A percentile compares a stretch with the other conserved stretches of the same genome.
phyloP scores from a whole-genome alignment of 2,888 invertebrate genomes.

The Leptothorax acervorum region DNA sequence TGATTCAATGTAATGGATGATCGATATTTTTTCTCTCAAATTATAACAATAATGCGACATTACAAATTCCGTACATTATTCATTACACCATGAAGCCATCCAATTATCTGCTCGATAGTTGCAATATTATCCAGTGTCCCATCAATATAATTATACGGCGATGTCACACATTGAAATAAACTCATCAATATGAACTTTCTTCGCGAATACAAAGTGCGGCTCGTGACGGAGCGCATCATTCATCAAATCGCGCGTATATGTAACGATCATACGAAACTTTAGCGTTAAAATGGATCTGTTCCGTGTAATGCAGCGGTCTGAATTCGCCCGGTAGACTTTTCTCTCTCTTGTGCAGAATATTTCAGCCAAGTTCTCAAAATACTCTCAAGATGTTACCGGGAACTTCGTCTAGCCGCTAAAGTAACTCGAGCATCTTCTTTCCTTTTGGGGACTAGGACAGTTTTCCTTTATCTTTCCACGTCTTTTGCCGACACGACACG shows the following conservation, averaged over 20 bases:
- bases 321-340: conserved; percentile 9
- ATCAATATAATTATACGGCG: conserved; percentile 42
- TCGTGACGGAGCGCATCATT: background rate
- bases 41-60: conserved; percentile 20
- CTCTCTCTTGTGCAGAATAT: conserved; percentile 12
- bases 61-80: conserved; percentile 32
- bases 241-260: background rate
- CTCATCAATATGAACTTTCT: conserved; percentile 28
- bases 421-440: conserved; percentile 41
- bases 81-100: conserved; percentile 34
- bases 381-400: conserved; percentile 34
- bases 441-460: background rate
- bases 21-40: conserved; percentile 27
- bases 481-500: conserved; percentile 54
- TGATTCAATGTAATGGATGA: background rate
- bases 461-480: conserved; percentile 23
- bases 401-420: conserved; percentile 28
- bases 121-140: conserved; percentile 28
- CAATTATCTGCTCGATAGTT: conserved; percentile 28
- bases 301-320: background rate
- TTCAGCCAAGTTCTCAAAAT: conserved; percentile 23
- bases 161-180: conserved; percentile 13
- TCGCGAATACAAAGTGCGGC: background rate
- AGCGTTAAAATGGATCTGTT: conserved; percentile 22
- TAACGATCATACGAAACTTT: conserved; percentile 13